Base-by-base conservation (phyloP, 2,888 invertebrate species). In the Melinopterus prodromus region DNA sequence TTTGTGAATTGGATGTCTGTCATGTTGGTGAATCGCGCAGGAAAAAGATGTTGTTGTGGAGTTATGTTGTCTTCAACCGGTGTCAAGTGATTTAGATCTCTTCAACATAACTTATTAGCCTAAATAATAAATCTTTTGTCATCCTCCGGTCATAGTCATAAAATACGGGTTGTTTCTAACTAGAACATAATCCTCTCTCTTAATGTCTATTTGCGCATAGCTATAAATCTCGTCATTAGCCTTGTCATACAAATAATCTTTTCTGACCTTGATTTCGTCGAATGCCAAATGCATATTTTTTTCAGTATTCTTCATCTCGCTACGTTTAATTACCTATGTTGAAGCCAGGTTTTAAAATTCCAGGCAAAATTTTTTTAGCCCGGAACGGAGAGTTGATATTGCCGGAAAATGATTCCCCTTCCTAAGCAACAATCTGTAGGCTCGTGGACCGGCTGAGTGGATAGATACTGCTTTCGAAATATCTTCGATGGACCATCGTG, bases 111-210 rank as follows among this genome's bases (percentile, higher is more conserved):
- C 53, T 53, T 53, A 53, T 53, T 53, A 53, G 2, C 53, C 12
- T 53, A 53, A 53, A 1, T 4, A 53, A 53, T 53, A 53, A 53
- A 53, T 79, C 53, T 35, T 77, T 77, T 7, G 80, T 82, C 78
- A 83, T 81, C 16, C 76, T 69, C 74, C 78, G 76, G 70, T 84
- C 83, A 81, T 80, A 84, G 16, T 81, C 77, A 78, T 81, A 84
- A 80, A 81, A 83, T 14, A 84, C 77, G 9, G 83, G 82, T 77
- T 83, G 82, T 70, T 84, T 83, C 84, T 83, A 84, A 35, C 81
- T 80, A 35, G 69, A 16, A 75, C 79, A 76, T 7, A 84, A 16
- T 5, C 84, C 83, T 26, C 83, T 71, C n/a, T n/a, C n/a, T n/a
- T 9, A 80, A 79, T 82, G 83, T 82, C 81, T n/a, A 82, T 81